Base-by-base conservation (phyloP, 1,140 invertebrate species). In the Cydia strobilella region DNA sequence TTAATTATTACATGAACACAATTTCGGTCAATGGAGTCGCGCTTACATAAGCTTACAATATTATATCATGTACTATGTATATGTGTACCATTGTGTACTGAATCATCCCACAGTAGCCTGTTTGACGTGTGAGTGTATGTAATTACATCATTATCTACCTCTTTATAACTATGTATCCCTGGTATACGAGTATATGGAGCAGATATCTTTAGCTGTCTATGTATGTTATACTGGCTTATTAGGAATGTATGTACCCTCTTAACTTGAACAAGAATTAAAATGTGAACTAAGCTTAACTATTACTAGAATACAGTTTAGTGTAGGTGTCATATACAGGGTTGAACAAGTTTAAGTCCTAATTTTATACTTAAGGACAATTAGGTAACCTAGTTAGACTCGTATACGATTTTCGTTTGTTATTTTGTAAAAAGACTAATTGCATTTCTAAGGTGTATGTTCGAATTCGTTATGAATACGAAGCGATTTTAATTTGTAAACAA, bases 91-190 rank as follows among this genome's bases (percentile, higher is more conserved):
- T 65, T 84, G 76, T 76, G 35, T 10, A 39, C 35, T 39, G 48
- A 72, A 62, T 73, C 54, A 72, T 59, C 69, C 74, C 39, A 73
- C 42, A 31, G 65, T 66, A 35, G 65, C 65, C 31, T 39, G 65
- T 39, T 69, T 76, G 23, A 65, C 12, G 51, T 77, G 79, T 86
- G 82, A 80, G 82, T 75, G 80, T 80, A 77, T 82, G 82, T 86
- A 84, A 86, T 85, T 85, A 86, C 84, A 79, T 78, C 76, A 89
- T 86, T 88, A 87, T 86, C 82, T 48, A 80, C 25, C 42, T 76
- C 82, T 81, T 80, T 81, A 82, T 86, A 84, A 84, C 83, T 84
- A 82, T 82, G 82, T 82, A 80, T 82, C 83, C 82, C 82, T 80
- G 84, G 82, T 80, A 82, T 80, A 84, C 25, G 62, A 4, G 65